Percentiles rank a stretch among this genome's conserved stretches.
phyloP scores from a whole-genome alignment of 2,113 vertebrate species.

The Chloropsis cyanopogon region DNA sequence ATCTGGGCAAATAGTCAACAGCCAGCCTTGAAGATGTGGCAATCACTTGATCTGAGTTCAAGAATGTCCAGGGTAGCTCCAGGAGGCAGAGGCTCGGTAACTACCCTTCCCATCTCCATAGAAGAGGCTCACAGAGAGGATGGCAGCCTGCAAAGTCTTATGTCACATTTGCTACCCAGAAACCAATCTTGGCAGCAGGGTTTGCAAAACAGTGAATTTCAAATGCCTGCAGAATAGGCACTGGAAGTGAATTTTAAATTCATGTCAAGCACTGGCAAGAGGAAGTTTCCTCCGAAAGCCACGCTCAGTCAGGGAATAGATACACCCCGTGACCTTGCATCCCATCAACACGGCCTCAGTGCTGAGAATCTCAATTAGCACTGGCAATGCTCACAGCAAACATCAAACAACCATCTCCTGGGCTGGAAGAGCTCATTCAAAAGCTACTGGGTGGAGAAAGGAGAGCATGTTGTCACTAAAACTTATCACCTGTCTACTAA shows the following conservation, averaged over 20 bases:
- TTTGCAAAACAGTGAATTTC: neutral
- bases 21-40: neutral
- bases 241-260: constrained; percentile 11
- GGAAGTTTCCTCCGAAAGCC: constrained; percentile 5
- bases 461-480: neutral
- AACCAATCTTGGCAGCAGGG: neutral
- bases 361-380: neutral
- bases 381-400: rapidly evolving
- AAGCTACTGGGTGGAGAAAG: neutral
- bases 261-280: neutral
- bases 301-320: neutral
- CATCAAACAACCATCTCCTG: rapidly evolving
- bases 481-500: neutral
- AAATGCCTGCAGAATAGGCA: neutral
- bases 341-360: neutral
- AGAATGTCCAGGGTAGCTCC: neutral
- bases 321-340: neutral
- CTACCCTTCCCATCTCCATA: neutral
- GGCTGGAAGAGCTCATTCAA: neutral
- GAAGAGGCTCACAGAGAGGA: neutral
- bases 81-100: neutral
- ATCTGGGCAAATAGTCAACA: neutral
- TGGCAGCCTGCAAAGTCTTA: neutral
- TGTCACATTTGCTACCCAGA: neutral
- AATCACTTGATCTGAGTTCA: neutral